Base-by-base conservation (phyloP, 2,113 vertebrate species). In the Anoura caudifer region DNA sequence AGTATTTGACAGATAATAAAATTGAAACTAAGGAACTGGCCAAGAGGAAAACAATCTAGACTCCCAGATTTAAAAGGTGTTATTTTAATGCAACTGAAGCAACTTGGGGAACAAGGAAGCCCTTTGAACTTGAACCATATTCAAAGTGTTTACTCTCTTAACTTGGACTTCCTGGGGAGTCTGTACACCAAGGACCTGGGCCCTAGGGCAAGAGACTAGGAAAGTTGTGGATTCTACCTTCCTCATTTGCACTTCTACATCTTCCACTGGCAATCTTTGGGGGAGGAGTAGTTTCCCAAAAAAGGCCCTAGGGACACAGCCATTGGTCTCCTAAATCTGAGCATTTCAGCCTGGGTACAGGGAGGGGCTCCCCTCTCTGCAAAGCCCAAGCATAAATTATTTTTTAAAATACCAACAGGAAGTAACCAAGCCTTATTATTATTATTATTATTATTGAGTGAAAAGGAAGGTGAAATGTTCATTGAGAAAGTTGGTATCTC, bases 141-240 rank as follows among this genome's bases (percentile, higher is more conserved):
- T 92, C 94, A 87, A 88, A 96, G 84, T 41, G 67, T 96, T 94
- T 95, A 52, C 61, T 38, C 2, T 95, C 67, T 72, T 69, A 54
- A 83, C n/a, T 84, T 91, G n/a, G 47, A 56, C 65, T 77, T 96
- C 95, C 95, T 73, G 33, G 59, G 90, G 76, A 77, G 41, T 94
- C 84, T 56, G 16, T 80, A 73, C 36, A 50, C 36, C 41, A 22
- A 76, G 90, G 43, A 54, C 38, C 26, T 54, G 63, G 36, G 70
- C 69, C 69, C 22, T 63, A 75, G 43, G 72, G 67, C 52, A 50
- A 59, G 52, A 90, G 76, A 82, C 65, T 72, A 31, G 65, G 76
- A 81, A 50, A 95, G 94, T 65, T 97, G 85, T 96, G 95, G 92
- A 91, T 96, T 96, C 90, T 65, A 20, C 56, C 26, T 75, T 26